Evolutionary conservation across 2,888 invertebrate species (phyloP).

Genomic region (Agonopterix arenella): DNA sequence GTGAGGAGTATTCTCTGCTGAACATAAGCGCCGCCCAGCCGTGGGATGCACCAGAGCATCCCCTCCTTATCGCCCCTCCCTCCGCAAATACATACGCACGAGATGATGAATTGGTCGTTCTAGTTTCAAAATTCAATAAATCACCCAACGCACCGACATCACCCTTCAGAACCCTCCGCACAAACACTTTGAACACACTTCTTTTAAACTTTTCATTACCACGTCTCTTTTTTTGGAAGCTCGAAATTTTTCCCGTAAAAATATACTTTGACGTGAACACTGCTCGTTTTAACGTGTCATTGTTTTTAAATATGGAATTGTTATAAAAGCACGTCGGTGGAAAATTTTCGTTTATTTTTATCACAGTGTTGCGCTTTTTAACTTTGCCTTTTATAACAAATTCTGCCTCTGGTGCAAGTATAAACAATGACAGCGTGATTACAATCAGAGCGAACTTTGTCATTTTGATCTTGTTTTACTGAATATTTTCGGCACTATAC

Average conservation of each 20-base stretch:
- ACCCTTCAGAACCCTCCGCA: conserved; percentile 65
- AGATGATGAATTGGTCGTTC: conserved; percentile 57
- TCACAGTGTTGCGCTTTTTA: conserved; percentile 64
- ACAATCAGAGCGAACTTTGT: conserved; percentile 29
- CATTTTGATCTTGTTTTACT: conserved; percentile 34
- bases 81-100: conserved; percentile 60
- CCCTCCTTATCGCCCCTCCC: conserved; percentile 36
- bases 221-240: conserved; percentile 45
- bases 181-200: conserved; percentile 64
- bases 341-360: conserved; percentile 53
- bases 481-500: conserved; percentile 5
- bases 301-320: conserved; percentile 60
- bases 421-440: conserved; percentile 31
- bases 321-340: conserved; percentile 53
- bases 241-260: conserved; percentile 71
- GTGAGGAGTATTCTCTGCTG: conserved; percentile 39
- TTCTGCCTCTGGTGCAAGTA: conserved; percentile 42
- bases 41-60: conserved; percentile 30
- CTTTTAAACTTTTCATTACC: conserved; percentile 37
- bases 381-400: conserved; percentile 59
- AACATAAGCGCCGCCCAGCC: conserved; percentile 60
- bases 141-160: conserved; percentile 61
- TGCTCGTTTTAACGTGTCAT: conserved; percentile 52
- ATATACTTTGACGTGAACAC: conserved; percentile 62
- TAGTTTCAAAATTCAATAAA: conserved; percentile 61